Base-by-base conservation (phyloP, 2,113 vertebrate genomes). In the Oncorhynchus kisutch region DNA sequence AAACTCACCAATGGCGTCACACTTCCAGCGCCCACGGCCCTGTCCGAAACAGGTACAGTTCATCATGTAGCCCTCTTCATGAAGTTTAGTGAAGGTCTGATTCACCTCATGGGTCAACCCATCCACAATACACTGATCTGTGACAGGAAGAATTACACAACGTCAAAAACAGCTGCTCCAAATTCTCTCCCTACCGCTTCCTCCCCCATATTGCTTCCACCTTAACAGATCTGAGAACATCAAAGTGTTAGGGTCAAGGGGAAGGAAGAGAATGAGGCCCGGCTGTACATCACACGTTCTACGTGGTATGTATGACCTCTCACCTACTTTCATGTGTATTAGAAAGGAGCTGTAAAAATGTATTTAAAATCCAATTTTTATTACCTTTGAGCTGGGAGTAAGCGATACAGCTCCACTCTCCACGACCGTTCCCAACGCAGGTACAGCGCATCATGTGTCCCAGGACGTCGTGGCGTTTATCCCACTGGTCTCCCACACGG, bases 401-500 rank as follows among this genome's bases (percentile, higher is more conserved):
- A 1, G 97, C 94, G 3, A 96, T 88, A 76, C 98, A 99, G 66
- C 90, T 97, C 97, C 97, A 99, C 67, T 99, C 97, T n/a, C 98
- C 98, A 0, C 97, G 97, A 2, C 97, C 97, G 0, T 94, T 97
- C 11, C 98, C 98, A 11, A 92, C 81, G 72, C 98, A 99, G 0
- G 95, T 98, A 86, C 98, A 99, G 81, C 95, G 93, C 98, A 99
- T 98, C 96, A 96, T 95, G 85, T 99, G 96, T 73, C 98, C 97
- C 92, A 96, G 90, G 69, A 89, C 83, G 18, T 98, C 96, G 0
- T 99, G 97, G 9, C 93, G 95, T 45, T 99, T 99, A 85, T 99
- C 97, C 98, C 97, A 99, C 84, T 99, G 95, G 76, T 99, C 98
- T 0, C 96, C 95, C 7, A 98, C 91, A 3, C 95, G 97, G 75